Conservation (phyloP, 2,797 vertebrate genomes). For the Eospalax fontanierii region DNA sequence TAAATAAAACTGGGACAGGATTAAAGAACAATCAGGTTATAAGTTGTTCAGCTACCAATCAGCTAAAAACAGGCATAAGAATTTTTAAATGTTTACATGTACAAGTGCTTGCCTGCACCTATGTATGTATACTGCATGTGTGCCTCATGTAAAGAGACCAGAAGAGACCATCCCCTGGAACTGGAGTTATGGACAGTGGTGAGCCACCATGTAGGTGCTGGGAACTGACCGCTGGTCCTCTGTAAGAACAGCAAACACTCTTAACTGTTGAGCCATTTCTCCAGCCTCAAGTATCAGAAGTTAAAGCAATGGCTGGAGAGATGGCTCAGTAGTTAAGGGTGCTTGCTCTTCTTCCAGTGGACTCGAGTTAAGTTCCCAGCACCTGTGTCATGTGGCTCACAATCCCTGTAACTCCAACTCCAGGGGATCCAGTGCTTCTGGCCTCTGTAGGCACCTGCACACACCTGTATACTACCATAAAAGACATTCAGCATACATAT, state of each 20-base stretch:
- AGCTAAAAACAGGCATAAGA: slow-evolving; percentile 33
- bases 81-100: background rate
- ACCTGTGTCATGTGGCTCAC: background rate
- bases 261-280: no score
- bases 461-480: background rate
- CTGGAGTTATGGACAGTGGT: no score
- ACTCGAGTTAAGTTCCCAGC: background rate
- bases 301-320: background rate
- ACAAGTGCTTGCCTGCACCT: no score
- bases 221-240: no score
- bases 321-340: background rate
- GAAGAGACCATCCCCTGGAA: no score
- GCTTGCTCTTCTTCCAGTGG: background rate
- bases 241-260: no score
- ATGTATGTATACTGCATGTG: no score
- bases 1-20: slow-evolving; percentile 25
- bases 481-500: background rate
- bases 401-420: background rate
- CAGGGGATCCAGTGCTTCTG: background rate
- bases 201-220: no score
- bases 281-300: no score
- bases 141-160: no score
- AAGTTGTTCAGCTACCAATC: slow-evolving; percentile 9
- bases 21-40: slow-evolving; percentile 52
- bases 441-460: background rate